These are phyloP conservation scores for Takifugu bimaculatus DNA, from an alignment of 2,113 vertebrate species.

Conservation along the genomic window DNA sequence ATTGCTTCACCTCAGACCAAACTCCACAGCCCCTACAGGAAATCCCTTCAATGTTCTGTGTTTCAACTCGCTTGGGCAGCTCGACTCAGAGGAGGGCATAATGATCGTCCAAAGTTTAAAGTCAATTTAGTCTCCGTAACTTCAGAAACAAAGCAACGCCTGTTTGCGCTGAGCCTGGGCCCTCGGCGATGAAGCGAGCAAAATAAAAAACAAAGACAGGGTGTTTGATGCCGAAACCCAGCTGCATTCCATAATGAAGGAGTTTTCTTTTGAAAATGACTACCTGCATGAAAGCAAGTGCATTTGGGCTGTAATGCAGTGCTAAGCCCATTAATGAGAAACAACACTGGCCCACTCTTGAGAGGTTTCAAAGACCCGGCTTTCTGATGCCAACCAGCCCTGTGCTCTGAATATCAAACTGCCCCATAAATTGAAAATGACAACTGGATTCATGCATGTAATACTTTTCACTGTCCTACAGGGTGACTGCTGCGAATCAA, in stretches of 20 bases:
- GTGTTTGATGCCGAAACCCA: neutral
- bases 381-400: slow-evolving; percentile 3
- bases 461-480: slow-evolving; percentile 45
- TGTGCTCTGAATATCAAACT: slow-evolving; percentile 44
- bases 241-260: slow-evolving; percentile 11
- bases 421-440: slow-evolving; percentile 57
- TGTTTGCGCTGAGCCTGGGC: neutral
- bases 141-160: slow-evolving; percentile 2
- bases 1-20: slow-evolving; percentile 31
- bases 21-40: slow-evolving; percentile 26
- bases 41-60: slow-evolving; percentile 3
- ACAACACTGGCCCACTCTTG: neutral
- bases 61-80: slow-evolving; percentile 10
- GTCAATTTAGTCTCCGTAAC: neutral
- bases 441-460: slow-evolving; percentile 63
- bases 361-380: neutral
- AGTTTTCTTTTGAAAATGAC: slow-evolving; percentile 10
- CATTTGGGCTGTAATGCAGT: neutral
- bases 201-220: neutral
- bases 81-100: slow-evolving; percentile 2
- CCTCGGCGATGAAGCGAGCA: neutral
- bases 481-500: slow-evolving; percentile 46
- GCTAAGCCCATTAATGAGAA: slow-evolving; percentile 2
- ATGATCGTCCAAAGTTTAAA: slow-evolving; percentile 10
- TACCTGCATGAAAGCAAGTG: neutral